Base-by-base conservation (phyloP, 2,888 invertebrate genomes). In the Parnassius apollo region DNA sequence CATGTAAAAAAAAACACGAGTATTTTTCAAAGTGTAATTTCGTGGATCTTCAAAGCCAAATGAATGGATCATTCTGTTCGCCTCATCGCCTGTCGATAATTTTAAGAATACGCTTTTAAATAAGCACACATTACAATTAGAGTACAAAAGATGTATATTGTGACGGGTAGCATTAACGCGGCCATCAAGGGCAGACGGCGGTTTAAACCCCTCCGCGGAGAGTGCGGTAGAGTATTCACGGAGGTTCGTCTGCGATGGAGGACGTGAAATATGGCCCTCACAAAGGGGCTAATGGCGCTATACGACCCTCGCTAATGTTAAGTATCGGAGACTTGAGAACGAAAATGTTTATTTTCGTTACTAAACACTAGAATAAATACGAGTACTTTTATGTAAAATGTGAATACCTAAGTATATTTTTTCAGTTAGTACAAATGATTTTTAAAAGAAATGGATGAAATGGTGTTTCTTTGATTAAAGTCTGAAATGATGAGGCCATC, bases 251-350 rank as follows among this genome's bases (percentile, higher is more conserved):
- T 66, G 71, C 66, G 71, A 71, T 66, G 66, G 80, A 80, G 80
- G 74, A 74, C 76, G 75, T 86, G 80, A 86, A 84, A 82, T 86
- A 86, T 86, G 69, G 77, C 78, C 69, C 75, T 75, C 66, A 59
- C 71, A 62, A 71, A 83, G 86, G 84, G 71, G 69, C 75, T 85
- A 85, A 86, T 84, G 81, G 82, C 70, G 71, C 69, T 70, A 69
- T 67, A 65, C 78, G 76, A 81, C 83, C 83, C 81, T 76, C 73
- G 46, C 65, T 68, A 71, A 72, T 73, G 71, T 69, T 68, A 69
- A 76, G 73, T 73, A 67, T 62, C 69, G 57, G 69, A 7, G 49
- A 72, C 68, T 71, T 71, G 69, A 71, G 66, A 69, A 68, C 69
- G 67, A 69, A 66, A 61, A 64, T 70, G 70, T 66, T 70, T 60